phyloP scores from a whole-genome alignment of 2,113 vertebrate genomes.

The Marmota monax region DNA sequence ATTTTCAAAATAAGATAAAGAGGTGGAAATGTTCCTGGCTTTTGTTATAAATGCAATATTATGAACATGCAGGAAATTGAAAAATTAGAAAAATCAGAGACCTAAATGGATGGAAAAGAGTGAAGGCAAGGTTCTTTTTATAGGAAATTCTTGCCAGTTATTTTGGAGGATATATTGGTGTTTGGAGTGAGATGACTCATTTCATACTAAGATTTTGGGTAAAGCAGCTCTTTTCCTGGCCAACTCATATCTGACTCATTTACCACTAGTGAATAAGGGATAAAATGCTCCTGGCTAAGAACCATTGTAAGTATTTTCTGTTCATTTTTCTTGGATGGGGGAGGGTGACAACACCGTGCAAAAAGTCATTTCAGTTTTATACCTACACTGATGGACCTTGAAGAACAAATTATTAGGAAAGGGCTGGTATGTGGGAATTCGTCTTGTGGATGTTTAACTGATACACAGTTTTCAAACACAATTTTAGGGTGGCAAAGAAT shows the following conservation, averaged over 20 bases:
- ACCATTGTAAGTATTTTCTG: constrained; percentile 88
- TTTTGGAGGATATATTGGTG: constrained; percentile 89
- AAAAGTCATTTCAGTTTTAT: constrained; percentile 80
- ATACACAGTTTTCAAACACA: constrained; percentile 76
- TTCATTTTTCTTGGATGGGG: constrained; percentile 83
- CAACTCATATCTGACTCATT: constrained; percentile 91
- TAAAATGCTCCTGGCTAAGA: constrained; percentile 88
- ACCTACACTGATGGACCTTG: constrained; percentile 76
- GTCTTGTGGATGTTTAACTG: constrained; percentile 55
- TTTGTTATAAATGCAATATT: constrained; percentile 69
- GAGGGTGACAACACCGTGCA: constrained; percentile 79
- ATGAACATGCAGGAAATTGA: constrained; percentile 74
- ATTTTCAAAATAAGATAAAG: constrained; percentile 56
- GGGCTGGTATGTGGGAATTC: background rate
- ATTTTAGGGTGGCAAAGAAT: constrained; percentile 71
- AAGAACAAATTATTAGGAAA: constrained; percentile 70
- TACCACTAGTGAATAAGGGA: constrained; percentile 89
- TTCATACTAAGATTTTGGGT: constrained; percentile 89
- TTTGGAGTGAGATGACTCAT: constrained; percentile 91
- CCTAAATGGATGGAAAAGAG: constrained; percentile 83
- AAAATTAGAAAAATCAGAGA: constrained; percentile 78
- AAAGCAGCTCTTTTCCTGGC: constrained; percentile 89
- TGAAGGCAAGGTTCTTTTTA: constrained; percentile 83
- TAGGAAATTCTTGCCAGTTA: constrained; percentile 86
- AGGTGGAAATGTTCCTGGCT: background rate